A percentile compares a stretch with the other conserved stretches of the same genome.
phyloP scores from a whole-genome alignment of 2,888 invertebrate species.

The Phrixothrix hirtus region DNA sequence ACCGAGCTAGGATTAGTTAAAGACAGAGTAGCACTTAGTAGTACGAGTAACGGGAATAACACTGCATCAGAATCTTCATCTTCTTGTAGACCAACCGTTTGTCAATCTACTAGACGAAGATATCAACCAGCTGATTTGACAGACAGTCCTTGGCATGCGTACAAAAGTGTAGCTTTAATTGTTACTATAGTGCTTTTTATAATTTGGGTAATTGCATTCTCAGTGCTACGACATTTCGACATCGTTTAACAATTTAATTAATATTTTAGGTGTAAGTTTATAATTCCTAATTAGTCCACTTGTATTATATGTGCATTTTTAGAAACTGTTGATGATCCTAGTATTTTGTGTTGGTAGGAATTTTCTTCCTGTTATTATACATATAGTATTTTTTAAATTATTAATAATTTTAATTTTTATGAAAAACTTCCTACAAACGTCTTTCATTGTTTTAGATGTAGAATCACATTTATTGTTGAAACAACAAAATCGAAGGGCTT shows the following conservation, averaged over 20 bases:
- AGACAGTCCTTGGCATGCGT: constrained; percentile 59
- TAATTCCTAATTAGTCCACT: constrained; percentile 15
- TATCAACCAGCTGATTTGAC: constrained; percentile 50
- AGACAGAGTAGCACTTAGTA: constrained; percentile 14
- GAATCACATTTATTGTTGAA: neutral
- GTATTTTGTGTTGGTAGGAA: too few relatives aligned
- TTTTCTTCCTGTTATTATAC: too few relatives aligned
- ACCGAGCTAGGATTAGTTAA: constrained; percentile 50
- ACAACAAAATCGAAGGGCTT: constrained; percentile 20
- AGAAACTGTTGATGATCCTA: too few relatives aligned
- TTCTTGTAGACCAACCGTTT: constrained; percentile 52
- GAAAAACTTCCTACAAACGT: neutral
- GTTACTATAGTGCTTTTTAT: constrained; percentile 55
- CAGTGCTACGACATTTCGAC: constrained; percentile 46
- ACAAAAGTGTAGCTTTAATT: constrained; percentile 58
- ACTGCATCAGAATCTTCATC: constrained; percentile 27
- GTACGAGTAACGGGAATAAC: constrained; percentile 12
- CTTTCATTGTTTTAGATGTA: constrained; percentile 3
- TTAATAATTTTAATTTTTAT: neutral
- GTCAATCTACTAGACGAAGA: constrained; percentile 48
- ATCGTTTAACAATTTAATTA: constrained; percentile 44
- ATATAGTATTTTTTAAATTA: neutral
- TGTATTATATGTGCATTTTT: constrained; percentile 33
- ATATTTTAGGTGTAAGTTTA: constrained; percentile 3
- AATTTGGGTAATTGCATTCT: constrained; percentile 58